Evolutionary conservation across 2,797 vertebrate species (phyloP), one percentile per base, ranked within the genome.

Genomic region (Anableps anableps): DNA sequence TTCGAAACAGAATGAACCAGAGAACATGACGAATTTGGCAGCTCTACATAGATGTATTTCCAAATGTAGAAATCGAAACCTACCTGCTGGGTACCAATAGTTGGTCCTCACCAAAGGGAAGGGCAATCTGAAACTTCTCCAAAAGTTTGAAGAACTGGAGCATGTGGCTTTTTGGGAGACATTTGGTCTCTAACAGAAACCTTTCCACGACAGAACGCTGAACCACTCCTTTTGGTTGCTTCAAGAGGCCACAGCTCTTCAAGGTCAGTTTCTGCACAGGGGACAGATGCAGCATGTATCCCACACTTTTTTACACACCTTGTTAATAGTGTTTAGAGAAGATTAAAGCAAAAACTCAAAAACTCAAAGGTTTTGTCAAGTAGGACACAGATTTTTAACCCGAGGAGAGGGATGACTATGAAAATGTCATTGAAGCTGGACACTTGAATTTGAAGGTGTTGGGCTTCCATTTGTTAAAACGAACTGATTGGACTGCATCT

Each of bases 41-140:
- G 41, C 14, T 16, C 14, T 17, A 29, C 13, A 47, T 8, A 16
- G 26, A 29, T 21, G 41, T 13, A 47, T 29, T 47, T 47, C 43
- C 41, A 71, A 16, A 71, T 8, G 7, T 17, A n/a, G 34, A 4
- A 10, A 23, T 38, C 8, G 9, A 26, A 64, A 72, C 45, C 3
- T 94, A 99, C 99, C 97, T 98, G 97, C 97, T 98, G 85, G 98
- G 98, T 60, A 99, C 94, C 78, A 99, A 95, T 0, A 99, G 95
- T 81, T 98, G 97, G 78, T 97, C 96, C 8, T 98, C 97, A 73
- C 97, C 96, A 47, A 97, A 96, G 0, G 98, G 98, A 81, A 99
- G 92, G 50, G 97, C 98, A 72, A 99, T 97, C 90, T 98, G 98
- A 83, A 99, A 98, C 93, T 98, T 99, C 93, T 99, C 98, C 91